Conservation (phyloP, 1,140 invertebrate species). For the Thalassaphorura encarpata region DNA sequence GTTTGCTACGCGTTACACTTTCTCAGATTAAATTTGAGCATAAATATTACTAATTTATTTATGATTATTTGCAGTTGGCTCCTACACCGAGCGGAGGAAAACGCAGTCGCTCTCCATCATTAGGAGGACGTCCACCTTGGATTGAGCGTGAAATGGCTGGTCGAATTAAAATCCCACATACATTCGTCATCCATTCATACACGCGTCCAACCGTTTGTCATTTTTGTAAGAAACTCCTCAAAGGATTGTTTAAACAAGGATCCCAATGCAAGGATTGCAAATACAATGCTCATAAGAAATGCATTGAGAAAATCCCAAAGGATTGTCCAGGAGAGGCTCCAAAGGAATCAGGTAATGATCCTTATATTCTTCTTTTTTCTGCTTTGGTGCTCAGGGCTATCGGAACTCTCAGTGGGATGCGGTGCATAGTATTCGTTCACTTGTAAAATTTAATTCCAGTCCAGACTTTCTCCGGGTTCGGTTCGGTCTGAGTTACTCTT, state of each 20-base stretch:
- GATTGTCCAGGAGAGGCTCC: conserved; percentile 82
- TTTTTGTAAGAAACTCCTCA: conserved; percentile 86
- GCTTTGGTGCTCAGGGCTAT: neutral
- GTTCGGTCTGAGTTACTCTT: no score
- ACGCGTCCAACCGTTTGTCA: conserved; percentile 92
- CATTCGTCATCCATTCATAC: conserved; percentile 84
- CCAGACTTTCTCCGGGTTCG: no score
- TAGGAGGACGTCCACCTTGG: conserved; percentile 59
- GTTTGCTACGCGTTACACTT: no score
- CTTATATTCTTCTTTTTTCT: conserved; percentile 2
- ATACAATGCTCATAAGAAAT: conserved; percentile 97
- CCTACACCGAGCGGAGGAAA: conserved; percentile 25
- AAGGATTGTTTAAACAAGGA: conserved; percentile 93
- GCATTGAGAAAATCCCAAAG: conserved; percentile 84
- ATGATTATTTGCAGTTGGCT: conserved; percentile 25
- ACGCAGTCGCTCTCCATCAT: conserved; percentile 56
- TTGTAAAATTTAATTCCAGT: no score
- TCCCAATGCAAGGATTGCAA: conserved; percentile 97
- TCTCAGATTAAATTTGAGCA: neutral
- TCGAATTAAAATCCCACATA: conserved; percentile 79
- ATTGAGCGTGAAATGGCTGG: conserved; percentile 58
- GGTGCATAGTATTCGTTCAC: no score
- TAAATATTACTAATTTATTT: conserved; percentile 6
- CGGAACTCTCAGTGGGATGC: no score
- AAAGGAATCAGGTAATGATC: conserved; percentile 35